These are phyloP conservation scores for Sebastes diaconus DNA, from an alignment of 2,797 vertebrate genomes.

Conservation along the genomic window DNA sequence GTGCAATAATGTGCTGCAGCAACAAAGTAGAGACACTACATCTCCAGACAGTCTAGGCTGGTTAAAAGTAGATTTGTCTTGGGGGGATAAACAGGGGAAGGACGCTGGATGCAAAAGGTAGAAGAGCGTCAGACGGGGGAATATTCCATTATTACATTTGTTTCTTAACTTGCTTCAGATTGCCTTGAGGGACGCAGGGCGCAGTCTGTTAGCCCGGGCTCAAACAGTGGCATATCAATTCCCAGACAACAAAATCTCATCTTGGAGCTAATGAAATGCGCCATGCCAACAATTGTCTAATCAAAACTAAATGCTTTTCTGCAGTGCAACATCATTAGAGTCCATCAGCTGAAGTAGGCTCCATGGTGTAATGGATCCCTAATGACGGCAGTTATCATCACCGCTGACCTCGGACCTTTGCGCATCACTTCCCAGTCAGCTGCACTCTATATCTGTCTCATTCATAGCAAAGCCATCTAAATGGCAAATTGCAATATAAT, in stretches of 20 bases:
- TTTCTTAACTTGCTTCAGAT: constrained; percentile 45
- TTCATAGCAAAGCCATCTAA: constrained; percentile 49
- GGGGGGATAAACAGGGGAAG: neutral
- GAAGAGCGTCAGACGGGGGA: constrained; percentile 7
- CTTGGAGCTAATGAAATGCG: constrained; percentile 75
- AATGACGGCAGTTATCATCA: constrained; percentile 71
- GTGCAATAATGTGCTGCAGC: neutral
- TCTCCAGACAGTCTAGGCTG: neutral
- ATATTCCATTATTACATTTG: constrained; percentile 55
- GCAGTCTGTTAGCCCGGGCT: constrained; percentile 24
- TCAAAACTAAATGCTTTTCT: constrained; percentile 75
- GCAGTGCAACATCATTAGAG: constrained; percentile 61
- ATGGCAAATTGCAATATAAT: constrained; percentile 55
- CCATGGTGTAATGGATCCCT: constrained; percentile 67
- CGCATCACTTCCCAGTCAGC: constrained; percentile 57
- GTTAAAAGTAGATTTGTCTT: constrained; percentile 31
- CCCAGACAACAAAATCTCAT: constrained; percentile 70
- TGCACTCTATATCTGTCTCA: constrained; percentile 59
- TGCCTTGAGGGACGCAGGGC: constrained; percentile 31
- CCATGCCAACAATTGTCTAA: constrained; percentile 71
- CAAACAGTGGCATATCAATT: constrained; percentile 51
- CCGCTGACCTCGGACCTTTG: constrained; percentile 68
- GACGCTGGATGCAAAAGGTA: constrained; percentile 22
- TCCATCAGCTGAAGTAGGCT: constrained; percentile 69
- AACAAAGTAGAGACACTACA: constrained; percentile 9